Base-by-base conservation (phyloP, 2,797 vertebrate species). In the Nothura maculosa region DNA sequence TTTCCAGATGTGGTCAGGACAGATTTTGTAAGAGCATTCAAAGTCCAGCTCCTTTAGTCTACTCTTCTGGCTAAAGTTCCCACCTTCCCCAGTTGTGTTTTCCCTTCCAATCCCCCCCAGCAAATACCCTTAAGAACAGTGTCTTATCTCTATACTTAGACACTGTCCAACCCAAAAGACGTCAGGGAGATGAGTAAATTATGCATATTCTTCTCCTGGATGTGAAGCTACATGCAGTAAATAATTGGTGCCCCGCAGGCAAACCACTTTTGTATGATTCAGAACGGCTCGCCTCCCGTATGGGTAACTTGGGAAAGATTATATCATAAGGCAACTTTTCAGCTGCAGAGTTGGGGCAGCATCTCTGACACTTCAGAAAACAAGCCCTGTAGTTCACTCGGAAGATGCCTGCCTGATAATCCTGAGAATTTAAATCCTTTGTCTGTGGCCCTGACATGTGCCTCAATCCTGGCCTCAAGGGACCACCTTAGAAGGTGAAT, bases 171-270 rank as follows among this genome's bases (percentile, higher is more conserved):
- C 68, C 92, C 74, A 78, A 91, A 96, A 96, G 87, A 96, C 57
- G n/a, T 95, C 95, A 96, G 81, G 80, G 77, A 91, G 92, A 90
- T 92, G 84, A 95, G 80, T 96, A 96, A 96, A 93, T 96, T 77
- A 88, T 87, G 91, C 86, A 79, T 95, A 61, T 92, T 93, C 93
- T 91, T 91, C 91, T 89, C n/a, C 62, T 94, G 92, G 87, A 96
- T 94, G 94, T 97, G 96, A 96, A 96, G 72, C 92, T 96, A 96
- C 95, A 93, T 73, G 96, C 80, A 92, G 92, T 91, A 91, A 94
- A 95, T 97, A 97, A 96, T 95, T 92, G 91, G 68, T 91, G 94
- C 93, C 96, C 95, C 89, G 87, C 85, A 94, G 96, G 93, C 93
- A 93, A 86, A 93, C 58, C 94, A 87, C 85, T 93, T 87, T 45